A percentile compares a stretch with the other conserved stretches of the same genome.
Conservation (phyloP, 2,113 vertebrate species). For the Bufo bufo region DNA sequence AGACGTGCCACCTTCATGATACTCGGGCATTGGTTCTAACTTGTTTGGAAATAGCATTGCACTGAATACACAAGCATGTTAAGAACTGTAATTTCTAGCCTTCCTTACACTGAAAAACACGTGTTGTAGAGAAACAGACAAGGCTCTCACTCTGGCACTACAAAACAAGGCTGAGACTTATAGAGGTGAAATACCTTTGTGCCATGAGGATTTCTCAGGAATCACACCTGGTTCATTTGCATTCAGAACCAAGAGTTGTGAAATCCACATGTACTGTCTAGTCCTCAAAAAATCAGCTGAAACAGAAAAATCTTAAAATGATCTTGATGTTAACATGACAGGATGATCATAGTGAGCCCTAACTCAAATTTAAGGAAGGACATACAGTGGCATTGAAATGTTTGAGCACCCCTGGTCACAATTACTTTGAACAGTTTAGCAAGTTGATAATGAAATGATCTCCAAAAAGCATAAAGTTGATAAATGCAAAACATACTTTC, state of each 20-base stretch:
- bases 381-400: not conserved
- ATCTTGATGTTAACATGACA: not conserved
- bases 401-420: too few relatives aligned
- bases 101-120: constrained; percentile 3
- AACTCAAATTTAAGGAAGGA: not conserved
- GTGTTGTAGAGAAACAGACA: constrained; percentile 12
- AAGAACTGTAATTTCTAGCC: not conserved
- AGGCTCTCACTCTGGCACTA: not conserved
- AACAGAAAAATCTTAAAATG: not conserved
- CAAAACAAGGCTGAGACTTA: not conserved
- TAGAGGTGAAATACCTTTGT: constrained; percentile 16
- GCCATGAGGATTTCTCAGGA: constrained; percentile 9
- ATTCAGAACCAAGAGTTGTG: not conserved
- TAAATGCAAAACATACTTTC: too few relatives aligned
- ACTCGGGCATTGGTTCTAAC: constrained; percentile 32
- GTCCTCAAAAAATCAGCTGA: not conserved
- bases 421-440: too few relatives aligned
- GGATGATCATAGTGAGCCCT: too few relatives aligned
- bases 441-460: too few relatives aligned
- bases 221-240: constrained; percentile 6
- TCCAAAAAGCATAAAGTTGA: too few relatives aligned
- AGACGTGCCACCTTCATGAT: constrained; percentile 7
- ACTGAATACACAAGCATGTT: constrained; percentile 38
- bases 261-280: constrained; percentile 5
- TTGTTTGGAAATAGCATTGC: constrained; percentile 51